phyloP scores from a whole-genome alignment of 2,888 invertebrate genomes.

The Dynastes hyllus region DNA sequence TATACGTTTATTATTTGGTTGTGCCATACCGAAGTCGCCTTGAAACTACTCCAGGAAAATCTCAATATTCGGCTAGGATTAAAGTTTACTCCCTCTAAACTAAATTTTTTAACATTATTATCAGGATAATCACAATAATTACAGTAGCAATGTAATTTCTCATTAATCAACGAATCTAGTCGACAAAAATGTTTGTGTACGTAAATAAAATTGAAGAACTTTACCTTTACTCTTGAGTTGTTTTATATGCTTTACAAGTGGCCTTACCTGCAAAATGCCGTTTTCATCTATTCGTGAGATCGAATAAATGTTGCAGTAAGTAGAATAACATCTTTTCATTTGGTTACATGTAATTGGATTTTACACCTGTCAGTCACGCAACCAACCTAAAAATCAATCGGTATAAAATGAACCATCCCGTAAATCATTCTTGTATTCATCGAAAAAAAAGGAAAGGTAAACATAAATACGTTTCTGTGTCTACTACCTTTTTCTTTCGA shows the following conservation, averaged over 20 bases:
- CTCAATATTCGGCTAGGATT: slow-evolving; percentile 13
- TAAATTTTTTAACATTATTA: slow-evolving; percentile 11
- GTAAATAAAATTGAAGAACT: background rate
- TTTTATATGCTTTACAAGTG: no score
- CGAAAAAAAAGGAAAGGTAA: slow-evolving; percentile 29
- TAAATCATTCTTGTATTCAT: background rate
- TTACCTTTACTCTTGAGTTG: no score
- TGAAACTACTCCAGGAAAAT: slow-evolving; percentile 13
- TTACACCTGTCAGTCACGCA: slow-evolving; percentile 40
- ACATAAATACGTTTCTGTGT: slow-evolving; percentile 18
- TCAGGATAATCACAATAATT: background rate
- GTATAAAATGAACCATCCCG: background rate
- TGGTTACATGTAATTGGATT: slow-evolving; percentile 23
- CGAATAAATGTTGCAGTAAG: slow-evolving; percentile 19
- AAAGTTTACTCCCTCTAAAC: slow-evolving; percentile 10
- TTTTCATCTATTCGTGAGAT: background rate
- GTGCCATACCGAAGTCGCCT: background rate
- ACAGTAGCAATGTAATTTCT: slow-evolving; percentile 3
- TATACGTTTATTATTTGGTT: slow-evolving; percentile 24
- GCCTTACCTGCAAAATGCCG: background rate
- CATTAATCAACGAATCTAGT: no score
- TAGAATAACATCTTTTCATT: background rate
- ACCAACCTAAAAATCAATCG: slow-evolving; percentile 12
- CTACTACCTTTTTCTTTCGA: slow-evolving; percentile 15
- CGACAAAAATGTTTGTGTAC: no score